Conservation (phyloP, 2,113 vertebrate genomes). For the Okapia johnstoni region DNA sequence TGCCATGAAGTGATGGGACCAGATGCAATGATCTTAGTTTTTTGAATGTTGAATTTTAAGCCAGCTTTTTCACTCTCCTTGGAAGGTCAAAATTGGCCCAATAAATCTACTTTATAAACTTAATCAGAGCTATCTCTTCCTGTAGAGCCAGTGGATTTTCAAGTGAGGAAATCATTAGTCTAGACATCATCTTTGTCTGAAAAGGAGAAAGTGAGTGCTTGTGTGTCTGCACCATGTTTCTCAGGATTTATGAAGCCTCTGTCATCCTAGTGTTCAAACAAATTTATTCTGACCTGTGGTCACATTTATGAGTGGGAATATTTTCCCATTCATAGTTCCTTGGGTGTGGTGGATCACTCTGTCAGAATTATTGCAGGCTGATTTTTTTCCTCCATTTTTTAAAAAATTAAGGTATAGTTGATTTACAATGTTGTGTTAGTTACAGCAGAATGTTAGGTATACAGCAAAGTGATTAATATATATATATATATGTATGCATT, state of each 20-base stretch:
- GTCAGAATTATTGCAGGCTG: not conserved
- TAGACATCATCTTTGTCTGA: not conserved
- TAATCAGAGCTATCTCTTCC: not conserved
- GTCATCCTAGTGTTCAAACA: not conserved
- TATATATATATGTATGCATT: not conserved
- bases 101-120: not conserved
- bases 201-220: not conserved
- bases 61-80: not conserved
- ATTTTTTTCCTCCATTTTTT: not conserved
- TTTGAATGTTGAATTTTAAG: not conserved
- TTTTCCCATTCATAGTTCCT: not conserved
- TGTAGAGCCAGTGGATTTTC: not conserved
- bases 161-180: not conserved
- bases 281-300: not conserved
- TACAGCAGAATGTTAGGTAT: not conserved
- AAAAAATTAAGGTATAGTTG: not conserved
- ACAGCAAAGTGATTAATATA: not conserved
- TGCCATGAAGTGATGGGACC: not conserved
- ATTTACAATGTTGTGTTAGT: not conserved
- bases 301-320: not conserved
- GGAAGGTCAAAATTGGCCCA: not conserved
- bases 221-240: not conserved
- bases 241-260: not conserved
- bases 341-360: not conserved
- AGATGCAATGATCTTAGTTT: not conserved